Percentiles rank a stretch among this genome's conserved stretches.
These are phyloP conservation scores for Esox masquinongy DNA, from an alignment of 2,797 vertebrate genomes.

Conservation along the genomic window DNA sequence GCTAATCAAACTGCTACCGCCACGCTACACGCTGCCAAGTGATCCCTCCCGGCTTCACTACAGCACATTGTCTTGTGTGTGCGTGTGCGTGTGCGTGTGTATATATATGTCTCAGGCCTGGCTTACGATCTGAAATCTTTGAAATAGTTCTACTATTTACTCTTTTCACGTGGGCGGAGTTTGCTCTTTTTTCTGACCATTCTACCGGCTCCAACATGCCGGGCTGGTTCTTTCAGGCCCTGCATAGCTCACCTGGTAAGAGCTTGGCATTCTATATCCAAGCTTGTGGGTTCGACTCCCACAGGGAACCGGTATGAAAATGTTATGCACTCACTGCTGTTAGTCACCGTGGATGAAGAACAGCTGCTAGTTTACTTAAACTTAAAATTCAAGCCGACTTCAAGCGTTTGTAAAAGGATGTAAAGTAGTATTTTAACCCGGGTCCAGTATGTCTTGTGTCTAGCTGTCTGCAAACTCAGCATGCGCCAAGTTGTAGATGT, in stretches of 20 bases:
- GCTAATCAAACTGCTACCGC: conserved; percentile 6
- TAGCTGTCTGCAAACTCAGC: no score
- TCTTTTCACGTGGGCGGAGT: neutral
- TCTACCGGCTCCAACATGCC: neutral
- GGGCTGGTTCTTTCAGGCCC: neutral
- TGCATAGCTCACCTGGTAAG: no score
- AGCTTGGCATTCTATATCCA: no score
- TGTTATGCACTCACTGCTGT: no score
- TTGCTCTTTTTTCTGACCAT: neutral
- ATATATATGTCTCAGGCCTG: neutral
- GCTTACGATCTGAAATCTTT: neutral
- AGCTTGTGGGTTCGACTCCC: no score
- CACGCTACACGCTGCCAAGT: conserved; percentile 6
- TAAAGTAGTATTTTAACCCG: neutral
- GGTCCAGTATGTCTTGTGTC: neutral
- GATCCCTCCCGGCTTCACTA: neutral
- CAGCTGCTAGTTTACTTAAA: no score
- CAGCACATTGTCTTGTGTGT: conserved; percentile 1
- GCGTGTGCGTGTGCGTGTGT: neutral
- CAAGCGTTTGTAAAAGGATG: neutral
- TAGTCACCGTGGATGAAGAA: no score
- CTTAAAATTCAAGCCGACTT: no score
- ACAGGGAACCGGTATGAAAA: no score
- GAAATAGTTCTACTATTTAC: neutral
- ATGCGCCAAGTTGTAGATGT: neutral